These are phyloP conservation scores for Petrocephalus zakoni DNA, from an alignment of 2,113 vertebrate genomes.

Conservation along the genomic window DNA sequence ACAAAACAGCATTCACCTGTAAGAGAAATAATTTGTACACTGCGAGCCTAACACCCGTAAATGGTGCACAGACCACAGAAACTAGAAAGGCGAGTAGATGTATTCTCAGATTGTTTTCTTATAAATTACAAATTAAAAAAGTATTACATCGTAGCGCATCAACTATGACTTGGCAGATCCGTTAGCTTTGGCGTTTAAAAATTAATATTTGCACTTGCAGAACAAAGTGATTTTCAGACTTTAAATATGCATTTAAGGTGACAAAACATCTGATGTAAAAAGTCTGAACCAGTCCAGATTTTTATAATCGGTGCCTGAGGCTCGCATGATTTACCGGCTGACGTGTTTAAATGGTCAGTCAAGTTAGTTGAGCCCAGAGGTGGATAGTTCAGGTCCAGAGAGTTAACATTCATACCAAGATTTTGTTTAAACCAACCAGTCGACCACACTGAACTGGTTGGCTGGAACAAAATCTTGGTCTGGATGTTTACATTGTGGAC, in stretches of 20 bases:
- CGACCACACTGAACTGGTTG: background rate
- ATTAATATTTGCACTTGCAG: background rate
- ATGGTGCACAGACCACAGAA: background rate
- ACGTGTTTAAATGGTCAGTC: too few species aligned
- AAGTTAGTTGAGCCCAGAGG: background rate
- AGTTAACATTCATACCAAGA: background rate
- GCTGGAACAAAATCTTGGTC: background rate
- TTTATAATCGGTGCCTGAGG: background rate
- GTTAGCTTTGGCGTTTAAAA: background rate
- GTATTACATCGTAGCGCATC: background rate
- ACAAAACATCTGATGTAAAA: background rate
- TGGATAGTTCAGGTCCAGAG: background rate
- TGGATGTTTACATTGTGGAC: background rate
- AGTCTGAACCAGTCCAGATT: background rate
- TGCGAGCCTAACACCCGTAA: background rate
- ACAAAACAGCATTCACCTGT: background rate
- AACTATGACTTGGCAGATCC: background rate
- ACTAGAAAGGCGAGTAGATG: background rate
- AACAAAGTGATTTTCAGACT: background rate
- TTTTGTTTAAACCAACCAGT: background rate
- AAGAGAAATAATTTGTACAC: background rate
- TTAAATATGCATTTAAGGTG: background rate
- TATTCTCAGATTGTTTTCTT: background rate
- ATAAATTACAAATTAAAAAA: background rate
- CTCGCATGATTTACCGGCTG: background rate